A percentile compares a stretch with the other conserved stretches of the same genome.
These are phyloP conservation scores for Stomorhina lunata DNA, from an alignment of 2,888 invertebrate species.

Conservation along the genomic window DNA sequence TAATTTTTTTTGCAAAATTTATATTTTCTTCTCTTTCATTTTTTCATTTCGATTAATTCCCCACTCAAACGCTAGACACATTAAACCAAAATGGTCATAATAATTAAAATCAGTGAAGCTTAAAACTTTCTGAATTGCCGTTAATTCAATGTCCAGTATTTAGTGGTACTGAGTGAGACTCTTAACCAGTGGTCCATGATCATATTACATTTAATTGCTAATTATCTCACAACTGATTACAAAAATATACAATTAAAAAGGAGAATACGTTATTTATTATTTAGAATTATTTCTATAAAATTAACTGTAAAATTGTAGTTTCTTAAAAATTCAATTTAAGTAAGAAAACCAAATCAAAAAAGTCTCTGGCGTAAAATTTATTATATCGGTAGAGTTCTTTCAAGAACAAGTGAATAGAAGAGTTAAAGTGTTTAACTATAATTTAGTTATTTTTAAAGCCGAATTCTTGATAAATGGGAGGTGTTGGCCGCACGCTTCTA, in stretches of 20 bases:
- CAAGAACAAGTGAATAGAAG: not conserved
- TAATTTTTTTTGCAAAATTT: too few species aligned
- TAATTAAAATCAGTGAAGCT: conserved; percentile 44
- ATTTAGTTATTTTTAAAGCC: not conserved
- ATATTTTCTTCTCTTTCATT: too few species aligned
- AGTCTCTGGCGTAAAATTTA: conserved; percentile 25
- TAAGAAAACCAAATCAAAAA: not conserved
- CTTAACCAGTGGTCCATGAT: conserved; percentile 43
- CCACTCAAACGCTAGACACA: too few species aligned
- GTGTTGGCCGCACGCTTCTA: conserved; percentile 64
- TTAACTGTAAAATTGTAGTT: conserved; percentile 17
- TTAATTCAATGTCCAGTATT: conserved; percentile 24
- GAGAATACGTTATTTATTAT: conserved; percentile 11
- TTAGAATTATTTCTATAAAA: not conserved
- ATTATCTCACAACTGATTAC: conserved; percentile 53
- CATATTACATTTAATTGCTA: conserved; percentile 52
- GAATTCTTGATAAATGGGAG: conserved; percentile 44
- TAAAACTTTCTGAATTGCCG: conserved; percentile 34
- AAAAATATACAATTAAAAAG: conserved; percentile 23
- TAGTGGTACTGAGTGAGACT: not conserved
- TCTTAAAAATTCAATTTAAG: conserved; percentile 30
- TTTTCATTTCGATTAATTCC: too few species aligned
- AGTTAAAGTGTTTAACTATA: not conserved
- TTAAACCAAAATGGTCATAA: conserved; percentile 37
- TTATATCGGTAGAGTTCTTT: conserved; percentile 35